Evolutionary conservation across 64 coral and sea anemone genomes (phyloP), one percentile per base, ranked within the genome.

Genomic region (Exaiptasia diaphana): DNA sequence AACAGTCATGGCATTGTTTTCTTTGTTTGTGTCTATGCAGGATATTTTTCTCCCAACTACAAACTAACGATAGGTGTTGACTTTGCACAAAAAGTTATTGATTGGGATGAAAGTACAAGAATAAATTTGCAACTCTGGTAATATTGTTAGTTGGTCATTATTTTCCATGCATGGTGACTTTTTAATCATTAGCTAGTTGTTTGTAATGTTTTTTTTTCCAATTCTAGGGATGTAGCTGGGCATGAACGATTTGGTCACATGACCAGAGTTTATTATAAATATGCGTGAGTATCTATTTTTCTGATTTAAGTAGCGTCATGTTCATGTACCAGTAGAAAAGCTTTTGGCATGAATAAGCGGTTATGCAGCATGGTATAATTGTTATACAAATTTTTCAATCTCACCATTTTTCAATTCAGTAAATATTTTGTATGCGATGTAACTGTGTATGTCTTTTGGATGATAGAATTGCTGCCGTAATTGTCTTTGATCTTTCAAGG

Each of bases 71-170:
- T 97, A 64, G 93, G 93, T 45, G 88, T 91, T 20, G 93, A 97
- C 49, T 97, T 97, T 83, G 93, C 93, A 32, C 55, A 91, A 70
- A 97, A 97, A 83, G 83, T 97, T 9, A 82, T 97, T 12, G 63
- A 83, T 44, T 97, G 88, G 93, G 88, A 97, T 73, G 83, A 82
- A 54, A 76, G 38, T 9, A 91, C 93, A 40, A 97, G 79, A 18
- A 78, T 97, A 52, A 90, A 90, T 42, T 83, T 97, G 7, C 93
- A 97, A 71, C 77, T 97, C 21, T 97, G 93, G 93, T 97, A 82
- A 46, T 8, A 15, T 46, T 46, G 15, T 20, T 12, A 20, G 20
- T 12, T 8, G 22, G 8, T 67, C 14, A 42, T 43, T 42, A n/a
- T 38, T 40, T 56, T 11, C 27, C 5, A 56, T 56, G 45, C 18